phyloP scores from a whole-genome alignment of 2,888 invertebrate genomes.

The Deilephila porcellus region DNA sequence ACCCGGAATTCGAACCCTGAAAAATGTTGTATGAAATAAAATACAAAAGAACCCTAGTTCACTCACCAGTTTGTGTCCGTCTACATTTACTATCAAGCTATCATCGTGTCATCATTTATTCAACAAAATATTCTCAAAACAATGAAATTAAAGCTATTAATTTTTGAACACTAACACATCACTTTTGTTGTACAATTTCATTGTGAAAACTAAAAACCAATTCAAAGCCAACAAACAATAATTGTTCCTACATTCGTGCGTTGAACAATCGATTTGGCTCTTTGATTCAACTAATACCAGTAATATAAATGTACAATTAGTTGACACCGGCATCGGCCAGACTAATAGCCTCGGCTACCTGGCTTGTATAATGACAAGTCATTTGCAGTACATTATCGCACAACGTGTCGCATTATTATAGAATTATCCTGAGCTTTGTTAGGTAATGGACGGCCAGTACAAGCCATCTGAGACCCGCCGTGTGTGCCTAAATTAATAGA shows the following conservation, averaged over 20 bases:
- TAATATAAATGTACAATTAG: conserved; percentile 39
- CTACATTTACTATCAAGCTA: no score
- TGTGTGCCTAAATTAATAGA: conserved; percentile 64
- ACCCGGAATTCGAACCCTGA: no score
- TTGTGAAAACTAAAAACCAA: no score
- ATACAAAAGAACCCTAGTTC: no score
- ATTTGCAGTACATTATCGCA: conserved; percentile 77
- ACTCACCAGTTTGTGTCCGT: no score
- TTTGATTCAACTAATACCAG: conserved; percentile 2
- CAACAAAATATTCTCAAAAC: no score
- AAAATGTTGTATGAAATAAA: no score
- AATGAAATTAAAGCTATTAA: no score
- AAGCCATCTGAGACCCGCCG: conserved; percentile 75
- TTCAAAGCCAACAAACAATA: background rate
- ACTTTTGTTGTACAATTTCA: no score
- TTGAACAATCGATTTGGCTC: background rate
- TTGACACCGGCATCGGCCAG: conserved; percentile 46
- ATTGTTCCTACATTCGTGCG: background rate
- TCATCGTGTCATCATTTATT: no score
- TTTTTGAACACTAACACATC: no score
- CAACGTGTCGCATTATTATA: conserved; percentile 69
- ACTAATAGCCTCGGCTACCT: conserved; percentile 66
- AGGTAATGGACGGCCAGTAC: conserved; percentile 70
- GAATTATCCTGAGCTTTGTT: conserved; percentile 78
- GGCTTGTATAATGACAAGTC: conserved; percentile 73